Percentiles rank a stretch among this genome's conserved stretches.
These are phyloP conservation scores for Magallana nippona DNA, from an alignment of 2,888 invertebrate genomes.

Conservation along the genomic window DNA sequence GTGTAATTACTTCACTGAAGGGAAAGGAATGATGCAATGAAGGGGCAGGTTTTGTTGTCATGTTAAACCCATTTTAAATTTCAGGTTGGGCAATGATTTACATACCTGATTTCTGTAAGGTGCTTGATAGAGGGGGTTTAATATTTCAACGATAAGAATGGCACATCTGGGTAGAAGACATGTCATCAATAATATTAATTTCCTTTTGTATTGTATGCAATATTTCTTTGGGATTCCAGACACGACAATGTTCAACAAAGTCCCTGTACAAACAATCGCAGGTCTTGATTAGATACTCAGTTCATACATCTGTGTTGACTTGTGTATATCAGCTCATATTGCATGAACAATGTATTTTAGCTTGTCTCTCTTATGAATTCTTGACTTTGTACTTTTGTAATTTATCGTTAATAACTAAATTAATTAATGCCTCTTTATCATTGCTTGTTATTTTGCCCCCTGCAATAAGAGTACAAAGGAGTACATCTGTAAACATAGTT, in stretches of 20 bases:
- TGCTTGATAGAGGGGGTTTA: not conserved
- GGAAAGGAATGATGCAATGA: not conserved
- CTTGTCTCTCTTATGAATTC: too few species aligned
- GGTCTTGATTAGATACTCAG: too few species aligned
- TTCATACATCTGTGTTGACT: too few species aligned
- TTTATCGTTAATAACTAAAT: too few species aligned
- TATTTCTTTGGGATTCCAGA: not conserved
- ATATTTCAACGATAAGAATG: not conserved
- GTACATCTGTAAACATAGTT: too few species aligned
- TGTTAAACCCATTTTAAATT: not conserved
- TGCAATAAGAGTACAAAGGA: too few species aligned
- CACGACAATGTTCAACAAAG: not conserved
- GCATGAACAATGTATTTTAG: too few species aligned
- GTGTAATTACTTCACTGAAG: not conserved
- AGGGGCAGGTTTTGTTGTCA: not conserved
- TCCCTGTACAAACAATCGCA: too few species aligned
- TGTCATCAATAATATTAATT: conserved; percentile 8
- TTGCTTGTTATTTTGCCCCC: too few species aligned
- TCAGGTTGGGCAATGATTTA: conserved; percentile 5
- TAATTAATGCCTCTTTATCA: too few species aligned
- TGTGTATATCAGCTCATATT: too few species aligned
- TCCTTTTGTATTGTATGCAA: not conserved
- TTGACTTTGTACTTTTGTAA: too few species aligned
- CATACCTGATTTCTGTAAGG: not conserved
- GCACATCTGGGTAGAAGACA: conserved; percentile 7